A percentile compares a stretch with the other conserved stretches of the same genome.
Evolutionary conservation across 2,113 vertebrate species (phyloP).

Genomic region (Felis chaus): DNA sequence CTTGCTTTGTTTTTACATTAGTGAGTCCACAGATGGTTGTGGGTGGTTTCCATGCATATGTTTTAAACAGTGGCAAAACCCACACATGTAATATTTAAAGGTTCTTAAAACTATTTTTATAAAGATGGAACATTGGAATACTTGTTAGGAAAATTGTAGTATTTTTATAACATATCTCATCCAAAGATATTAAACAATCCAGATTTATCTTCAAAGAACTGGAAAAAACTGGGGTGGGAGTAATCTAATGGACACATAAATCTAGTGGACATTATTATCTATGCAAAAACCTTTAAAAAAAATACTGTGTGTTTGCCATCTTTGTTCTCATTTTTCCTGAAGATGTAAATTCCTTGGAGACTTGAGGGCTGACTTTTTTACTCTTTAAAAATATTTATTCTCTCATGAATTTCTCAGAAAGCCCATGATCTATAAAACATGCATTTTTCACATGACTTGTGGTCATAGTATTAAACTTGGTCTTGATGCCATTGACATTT

Average conservation of each 20-base stretch:
- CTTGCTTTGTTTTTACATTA: slow-evolving; percentile 56
- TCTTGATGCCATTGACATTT: neutral
- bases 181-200: slow-evolving; percentile 39
- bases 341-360: neutral
- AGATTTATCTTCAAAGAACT: slow-evolving; percentile 53
- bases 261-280: neutral
- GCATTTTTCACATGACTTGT: neutral
- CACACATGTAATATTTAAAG: slow-evolving; percentile 58
- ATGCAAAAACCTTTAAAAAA: neutral
- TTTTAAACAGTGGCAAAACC: slow-evolving; percentile 67
- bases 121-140: slow-evolving; percentile 38
- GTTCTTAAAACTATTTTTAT: slow-evolving; percentile 63
- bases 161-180: slow-evolving; percentile 55
- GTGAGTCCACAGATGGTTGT: slow-evolving; percentile 67
- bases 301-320: neutral
- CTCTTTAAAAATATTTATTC: slow-evolving; percentile 14
- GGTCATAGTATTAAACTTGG: neutral
- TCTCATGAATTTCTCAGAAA: neutral
- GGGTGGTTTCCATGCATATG: slow-evolving; percentile 56
- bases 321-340: neutral
- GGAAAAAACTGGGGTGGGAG: neutral
- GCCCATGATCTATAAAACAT: neutral
- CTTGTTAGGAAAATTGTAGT: slow-evolving; percentile 58
- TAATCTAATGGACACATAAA: neutral
- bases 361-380: neutral